Base-by-base conservation (phyloP, 2,888 invertebrate species). In the Yponomeuta malinellus region DNA sequence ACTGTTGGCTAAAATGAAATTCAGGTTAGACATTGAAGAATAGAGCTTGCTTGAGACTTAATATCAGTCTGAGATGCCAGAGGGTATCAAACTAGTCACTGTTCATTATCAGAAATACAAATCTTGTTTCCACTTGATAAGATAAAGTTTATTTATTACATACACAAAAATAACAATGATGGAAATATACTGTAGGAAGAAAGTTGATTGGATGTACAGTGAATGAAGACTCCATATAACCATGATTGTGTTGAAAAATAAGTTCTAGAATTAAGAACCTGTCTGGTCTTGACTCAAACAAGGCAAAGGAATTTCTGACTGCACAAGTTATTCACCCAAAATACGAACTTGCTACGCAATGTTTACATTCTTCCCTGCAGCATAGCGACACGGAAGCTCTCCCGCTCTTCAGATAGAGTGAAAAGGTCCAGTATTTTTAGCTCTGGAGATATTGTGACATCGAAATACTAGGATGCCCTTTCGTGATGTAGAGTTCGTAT, bases 371-470 rank as follows among this genome's bases (percentile, higher is more conserved):
- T 59, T 59, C 15, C 12, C 12, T 12, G 15, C 15, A 59, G 3
- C 2, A 5, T 12, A 5, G 15, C 3, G 15, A 59, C 52, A 59
- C 52, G 52, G 52, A 59, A 59, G 52, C 52, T 59, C 52, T 59
- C 52, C 15, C 15, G 12, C 52, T 15, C 15, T 59, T 15, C 52
- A 59, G 52, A 59, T 59, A 59, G 15, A 12, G 12, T 59, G 15
- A 59, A 59, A 15, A 15, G 12, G 1, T 59, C 52, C 52, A 59
- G 52, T 59, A 59, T 59, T 59, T 59, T 59, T 59, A 59, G 52
- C 52, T 59, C 52, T 59, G 52, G 52, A 59, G 52, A 59, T 59
- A 59, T 59, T 59, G 65, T 65, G 65, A 65, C 31, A 65, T 12
- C 65, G 15, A 29, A 29, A 65, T 31, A 33, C 65, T 31, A 65